Percentiles rank a stretch among this genome's conserved stretches.
Conservation (phyloP, 30 jellyfish, hydroid and myxozoan species). For the Catostylus mosaicus region DNA sequence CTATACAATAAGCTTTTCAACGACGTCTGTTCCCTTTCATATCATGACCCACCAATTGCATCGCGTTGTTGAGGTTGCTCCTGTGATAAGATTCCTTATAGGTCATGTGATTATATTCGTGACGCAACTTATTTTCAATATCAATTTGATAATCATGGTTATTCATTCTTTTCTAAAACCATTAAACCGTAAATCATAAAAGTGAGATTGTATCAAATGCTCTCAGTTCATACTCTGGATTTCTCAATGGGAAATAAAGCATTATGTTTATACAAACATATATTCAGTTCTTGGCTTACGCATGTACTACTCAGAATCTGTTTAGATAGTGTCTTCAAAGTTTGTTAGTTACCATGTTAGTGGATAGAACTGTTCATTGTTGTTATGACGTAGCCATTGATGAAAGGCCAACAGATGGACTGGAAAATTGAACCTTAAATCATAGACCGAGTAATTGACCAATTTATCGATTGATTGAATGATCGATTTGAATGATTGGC, state of each 20-base stretch:
- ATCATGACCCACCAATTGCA: constrained; percentile 18
- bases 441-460: background rate
- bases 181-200: background rate
- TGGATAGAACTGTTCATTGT: no score
- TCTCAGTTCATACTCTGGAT: background rate
- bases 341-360: no score
- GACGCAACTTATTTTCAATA: background rate
- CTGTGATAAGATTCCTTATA: background rate
- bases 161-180: background rate
- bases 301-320: no score
- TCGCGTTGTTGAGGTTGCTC: background rate
- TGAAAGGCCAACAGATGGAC: no score
- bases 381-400: no score
- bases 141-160: background rate
- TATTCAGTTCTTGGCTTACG: no score
- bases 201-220: background rate
- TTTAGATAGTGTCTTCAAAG: no score
- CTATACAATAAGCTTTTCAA: background rate
- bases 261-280: no score
- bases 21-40: background rate
- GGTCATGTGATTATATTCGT: constrained; percentile 2
- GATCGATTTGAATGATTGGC: background rate
- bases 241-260: no score
- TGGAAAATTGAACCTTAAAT: background rate
- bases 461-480: background rate